A percentile compares a stretch with the other conserved stretches of the same genome.
phyloP scores from a whole-genome alignment of 64 coral and sea anemone genomes.

The Dendrophyllia cribrosa region DNA sequence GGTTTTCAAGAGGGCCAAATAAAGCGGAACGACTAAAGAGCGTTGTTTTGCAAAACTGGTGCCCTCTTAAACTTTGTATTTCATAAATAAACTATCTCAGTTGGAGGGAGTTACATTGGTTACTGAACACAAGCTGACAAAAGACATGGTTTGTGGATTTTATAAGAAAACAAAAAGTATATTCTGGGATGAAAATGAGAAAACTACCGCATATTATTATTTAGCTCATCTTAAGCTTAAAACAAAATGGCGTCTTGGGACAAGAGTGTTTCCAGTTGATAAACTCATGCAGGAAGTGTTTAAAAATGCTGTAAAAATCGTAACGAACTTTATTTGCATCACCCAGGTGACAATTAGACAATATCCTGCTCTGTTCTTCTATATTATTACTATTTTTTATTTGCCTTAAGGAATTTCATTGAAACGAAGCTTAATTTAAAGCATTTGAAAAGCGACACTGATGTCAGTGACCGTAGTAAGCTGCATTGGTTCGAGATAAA shows the following conservation, averaged over 20 bases:
- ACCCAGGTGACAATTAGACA: background rate
- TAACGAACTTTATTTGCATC: background rate
- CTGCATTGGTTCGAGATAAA: background rate
- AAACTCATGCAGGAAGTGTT: background rate
- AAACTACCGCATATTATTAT: too few species aligned
- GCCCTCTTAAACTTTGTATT: slow-evolving; percentile 6
- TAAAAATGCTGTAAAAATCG: background rate
- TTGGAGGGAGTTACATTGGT: background rate
- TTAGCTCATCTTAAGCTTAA: background rate
- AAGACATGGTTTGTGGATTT: background rate
- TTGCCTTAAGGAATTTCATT: too few species aligned
- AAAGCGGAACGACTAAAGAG: background rate
- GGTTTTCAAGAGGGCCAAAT: background rate
- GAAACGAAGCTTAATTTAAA: background rate
- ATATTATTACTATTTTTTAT: too few species aligned
- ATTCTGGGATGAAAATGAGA: background rate
- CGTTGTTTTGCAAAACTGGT: background rate
- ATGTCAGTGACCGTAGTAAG: too few species aligned
- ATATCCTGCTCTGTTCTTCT: background rate
- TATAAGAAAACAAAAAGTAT: background rate
- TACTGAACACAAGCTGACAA: background rate
- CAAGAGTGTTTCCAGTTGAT: background rate
- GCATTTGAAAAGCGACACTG: background rate
- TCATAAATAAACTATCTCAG: background rate
- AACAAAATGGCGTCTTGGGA: slow-evolving; percentile 17